Conservation (phyloP, 2,888 invertebrate species). For the Erpobdella octoculata region DNA sequence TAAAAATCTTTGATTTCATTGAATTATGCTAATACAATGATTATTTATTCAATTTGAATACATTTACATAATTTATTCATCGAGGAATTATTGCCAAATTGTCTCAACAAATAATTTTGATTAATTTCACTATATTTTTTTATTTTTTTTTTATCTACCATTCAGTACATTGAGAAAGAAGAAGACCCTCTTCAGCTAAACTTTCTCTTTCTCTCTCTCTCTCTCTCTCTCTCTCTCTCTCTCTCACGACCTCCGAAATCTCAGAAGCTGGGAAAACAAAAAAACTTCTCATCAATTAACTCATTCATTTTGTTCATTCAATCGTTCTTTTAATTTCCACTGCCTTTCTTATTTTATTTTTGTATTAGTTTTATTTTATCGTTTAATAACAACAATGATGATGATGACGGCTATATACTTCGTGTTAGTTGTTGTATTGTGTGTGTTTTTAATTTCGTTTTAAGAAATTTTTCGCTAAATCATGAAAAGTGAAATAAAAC, state of each 20-base stretch:
- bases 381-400: not conserved
- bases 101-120: not conserved
- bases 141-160: not conserved
- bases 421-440: not conserved
- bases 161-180: constrained; percentile 23
- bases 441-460: not conserved
- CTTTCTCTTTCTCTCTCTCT: not conserved
- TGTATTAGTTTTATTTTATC: not conserved
- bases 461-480: no score
- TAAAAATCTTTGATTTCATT: no score
- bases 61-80: no score
- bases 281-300: not conserved
- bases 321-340: not conserved
- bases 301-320: not conserved
- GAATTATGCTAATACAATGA: no score
- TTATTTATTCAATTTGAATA: no score
- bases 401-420: not conserved
- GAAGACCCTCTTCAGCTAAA: constrained; percentile 25
- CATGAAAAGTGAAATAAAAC: no score
- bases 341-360: not conserved
- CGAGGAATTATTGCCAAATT: no score
- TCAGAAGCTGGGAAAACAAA: not conserved
- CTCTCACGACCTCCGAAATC: not conserved
- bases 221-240: not conserved
- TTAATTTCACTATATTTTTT: not conserved